Base-by-base conservation (phyloP, 2,113 vertebrate species). In the Paedocypris sp. region DNA sequence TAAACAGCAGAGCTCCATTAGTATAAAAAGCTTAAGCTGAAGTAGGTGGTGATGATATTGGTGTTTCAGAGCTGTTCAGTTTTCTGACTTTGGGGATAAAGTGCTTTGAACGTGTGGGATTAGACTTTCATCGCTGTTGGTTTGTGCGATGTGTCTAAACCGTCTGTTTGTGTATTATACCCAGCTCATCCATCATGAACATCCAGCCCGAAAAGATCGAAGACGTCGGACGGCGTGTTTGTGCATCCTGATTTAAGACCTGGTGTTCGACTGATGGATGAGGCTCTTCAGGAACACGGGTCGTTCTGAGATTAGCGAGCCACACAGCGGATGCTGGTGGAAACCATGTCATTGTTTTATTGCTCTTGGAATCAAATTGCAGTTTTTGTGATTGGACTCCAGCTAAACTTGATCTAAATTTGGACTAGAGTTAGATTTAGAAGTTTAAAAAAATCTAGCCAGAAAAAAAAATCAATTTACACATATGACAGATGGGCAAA, bases 261-360 rank as follows among this genome's bases (percentile, higher is more conserved):
- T 12, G 20, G 38, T 10, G 38, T 57, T 57, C 4, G 36, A 41
- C 38, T 57, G 38, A 57, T 42, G 16, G 36, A 42, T 57, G 53
- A 4, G 38, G 42, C 38, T n/a, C 36, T 8, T 5, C 15, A 13
- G 16, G 6, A 57, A 29, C 25, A 3, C 13, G 4, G 4, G 18
- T 29, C 4, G 25, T 5, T 2, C 3, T 16, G 23, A n/a, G 19
- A 20, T 8, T 32, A 19, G 16, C 7, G 16, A 28, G 7, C 25
- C 23, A 16, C 4, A 7, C 4, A 11, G 2, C 5, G 3, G n/a
- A n/a, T n/a, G n/a, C n/a, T n/a, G n/a, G n/a, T n/a, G n/a, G n/a
- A n/a, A n/a, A n/a, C n/a, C n/a, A n/a, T n/a, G n/a, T n/a, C n/a
- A n/a, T n/a, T n/a, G n/a, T n/a, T n/a, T n/a, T n/a, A n/a, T n/a